Evolutionary conservation across 2,797 vertebrate species (phyloP).

Genomic region (Semaprochilodus insignis): DNA sequence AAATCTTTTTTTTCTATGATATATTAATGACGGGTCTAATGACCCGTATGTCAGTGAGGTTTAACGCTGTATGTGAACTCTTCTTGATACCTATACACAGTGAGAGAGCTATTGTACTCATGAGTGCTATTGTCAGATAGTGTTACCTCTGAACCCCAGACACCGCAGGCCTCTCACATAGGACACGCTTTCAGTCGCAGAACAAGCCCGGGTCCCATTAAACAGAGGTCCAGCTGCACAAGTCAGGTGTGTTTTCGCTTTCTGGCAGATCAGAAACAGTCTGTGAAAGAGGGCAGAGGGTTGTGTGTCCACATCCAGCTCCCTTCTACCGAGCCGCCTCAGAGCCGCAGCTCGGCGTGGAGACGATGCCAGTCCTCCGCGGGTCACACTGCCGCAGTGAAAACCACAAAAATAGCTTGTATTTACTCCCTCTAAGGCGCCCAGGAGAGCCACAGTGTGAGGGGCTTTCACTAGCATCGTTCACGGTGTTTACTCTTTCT

Average conservation of each 20-base stretch:
- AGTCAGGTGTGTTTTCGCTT: neutral
- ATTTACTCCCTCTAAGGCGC: neutral
- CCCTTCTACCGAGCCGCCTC: neutral
- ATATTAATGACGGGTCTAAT: too few relatives aligned
- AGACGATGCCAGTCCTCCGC: neutral
- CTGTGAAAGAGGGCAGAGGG: neutral
- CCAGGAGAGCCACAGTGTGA: too few relatives aligned
- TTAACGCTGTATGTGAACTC: too few relatives aligned
- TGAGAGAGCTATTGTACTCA: too few relatives aligned
- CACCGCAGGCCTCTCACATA: conserved; percentile 31
- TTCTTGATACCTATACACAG: too few relatives aligned
- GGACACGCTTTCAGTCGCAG: neutral
- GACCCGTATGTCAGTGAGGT: too few relatives aligned
- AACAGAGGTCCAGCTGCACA: conserved; percentile 5
- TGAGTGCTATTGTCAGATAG: too few relatives aligned
- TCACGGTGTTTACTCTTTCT: neutral
- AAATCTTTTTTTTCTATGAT: too few relatives aligned
- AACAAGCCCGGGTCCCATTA: conserved; percentile 6
- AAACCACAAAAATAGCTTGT: neutral
- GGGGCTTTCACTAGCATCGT: neutral
- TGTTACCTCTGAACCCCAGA: conserved; percentile 67
- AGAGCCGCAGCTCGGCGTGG: neutral
- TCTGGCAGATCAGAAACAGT: conserved; percentile 14
- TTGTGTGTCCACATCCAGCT: neutral
- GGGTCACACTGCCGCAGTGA: neutral